phyloP scores from a whole-genome alignment of 1,140 invertebrate species.

The Brachionus koreanus region DNA sequence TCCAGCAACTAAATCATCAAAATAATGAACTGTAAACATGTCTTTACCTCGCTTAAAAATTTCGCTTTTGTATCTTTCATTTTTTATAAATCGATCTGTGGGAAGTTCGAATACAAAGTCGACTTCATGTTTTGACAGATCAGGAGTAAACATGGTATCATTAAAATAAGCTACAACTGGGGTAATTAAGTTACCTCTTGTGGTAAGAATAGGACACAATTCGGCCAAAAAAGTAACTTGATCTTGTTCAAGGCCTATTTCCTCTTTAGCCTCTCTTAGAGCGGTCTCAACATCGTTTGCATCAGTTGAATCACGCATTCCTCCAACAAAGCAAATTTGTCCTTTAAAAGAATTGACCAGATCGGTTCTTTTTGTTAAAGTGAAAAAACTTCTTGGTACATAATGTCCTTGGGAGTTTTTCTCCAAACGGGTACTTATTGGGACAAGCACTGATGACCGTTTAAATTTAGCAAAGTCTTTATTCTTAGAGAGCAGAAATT shows the following conservation, averaged over 20 bases:
- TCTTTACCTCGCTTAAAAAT: background rate
- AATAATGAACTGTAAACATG: constrained; percentile 23
- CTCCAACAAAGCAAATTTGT: constrained; percentile 46
- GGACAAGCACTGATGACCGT: background rate
- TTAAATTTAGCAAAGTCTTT: constrained; percentile 15
- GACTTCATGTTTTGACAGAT: constrained; percentile 46
- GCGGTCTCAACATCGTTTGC: constrained; percentile 45
- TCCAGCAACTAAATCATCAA: constrained; percentile 13
- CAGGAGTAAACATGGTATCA: constrained; percentile 39
- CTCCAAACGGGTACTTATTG: constrained; percentile 21
- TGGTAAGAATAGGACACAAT: constrained; percentile 43
- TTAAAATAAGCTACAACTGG: constrained; percentile 46
- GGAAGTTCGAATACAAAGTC: constrained; percentile 45
- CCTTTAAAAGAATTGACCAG: constrained; percentile 38
- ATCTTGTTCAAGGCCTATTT: constrained; percentile 45
- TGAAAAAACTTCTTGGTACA: constrained; percentile 15
- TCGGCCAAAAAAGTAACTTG: constrained; percentile 44
- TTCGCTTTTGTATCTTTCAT: constrained; percentile 16
- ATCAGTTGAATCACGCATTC: constrained; percentile 45
- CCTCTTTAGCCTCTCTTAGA: constrained; percentile 46
- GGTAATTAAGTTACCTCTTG: constrained; percentile 41
- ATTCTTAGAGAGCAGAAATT: background rate
- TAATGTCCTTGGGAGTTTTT: constrained; percentile 24
- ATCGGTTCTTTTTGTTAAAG: constrained; percentile 46
- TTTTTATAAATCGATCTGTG: constrained; percentile 45